Percentiles rank a stretch among this genome's conserved stretches.
Evolutionary conservation across 1,140 invertebrate genomes (phyloP).

Genomic region (Probaryconus sp.): DNA sequence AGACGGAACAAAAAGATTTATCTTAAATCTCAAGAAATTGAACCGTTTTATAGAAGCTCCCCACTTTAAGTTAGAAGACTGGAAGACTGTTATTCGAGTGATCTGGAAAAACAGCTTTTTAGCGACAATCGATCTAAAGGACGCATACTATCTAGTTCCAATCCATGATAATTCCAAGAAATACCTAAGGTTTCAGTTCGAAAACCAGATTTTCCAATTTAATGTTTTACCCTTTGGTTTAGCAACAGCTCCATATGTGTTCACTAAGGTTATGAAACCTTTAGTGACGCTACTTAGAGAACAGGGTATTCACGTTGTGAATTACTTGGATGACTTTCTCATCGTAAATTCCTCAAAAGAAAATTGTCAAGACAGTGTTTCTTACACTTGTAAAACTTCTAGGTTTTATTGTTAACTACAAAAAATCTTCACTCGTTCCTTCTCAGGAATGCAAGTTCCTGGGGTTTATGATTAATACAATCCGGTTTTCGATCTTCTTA

Average conservation of each 20-base stretch:
- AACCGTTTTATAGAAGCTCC: constrained; percentile 31
- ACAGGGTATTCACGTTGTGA: background rate
- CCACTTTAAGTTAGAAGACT: constrained; percentile 57
- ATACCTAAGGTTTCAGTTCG: constrained; percentile 47
- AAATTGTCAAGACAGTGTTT: constrained; percentile 8
- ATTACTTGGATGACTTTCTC: constrained; percentile 1
- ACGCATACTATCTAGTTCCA: constrained; percentile 44
- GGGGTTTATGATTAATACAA: constrained; percentile 33
- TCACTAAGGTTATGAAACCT: no score
- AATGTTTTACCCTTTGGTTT: constrained; percentile 11
- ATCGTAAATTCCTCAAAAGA: background rate
- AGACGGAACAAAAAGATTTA: no score
- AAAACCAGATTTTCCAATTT: constrained; percentile 24
- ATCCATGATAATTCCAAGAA: constrained; percentile 26
- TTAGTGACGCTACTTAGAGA: constrained; percentile 10
- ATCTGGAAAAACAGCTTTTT: constrained; percentile 19
- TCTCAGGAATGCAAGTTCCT: no score
- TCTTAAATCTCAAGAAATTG: constrained; percentile 54
- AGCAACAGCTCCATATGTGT: no score
- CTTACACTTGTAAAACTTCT: no score
- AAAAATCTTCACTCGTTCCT: constrained; percentile 1
- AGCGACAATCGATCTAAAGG: constrained; percentile 30
- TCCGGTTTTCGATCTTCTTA: constrained; percentile 2
- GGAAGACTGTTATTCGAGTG: constrained; percentile 24
- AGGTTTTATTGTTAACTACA: constrained; percentile 13